Conservation (phyloP, 2,797 vertebrate genomes). For the Arctocebus calabarensis region DNA sequence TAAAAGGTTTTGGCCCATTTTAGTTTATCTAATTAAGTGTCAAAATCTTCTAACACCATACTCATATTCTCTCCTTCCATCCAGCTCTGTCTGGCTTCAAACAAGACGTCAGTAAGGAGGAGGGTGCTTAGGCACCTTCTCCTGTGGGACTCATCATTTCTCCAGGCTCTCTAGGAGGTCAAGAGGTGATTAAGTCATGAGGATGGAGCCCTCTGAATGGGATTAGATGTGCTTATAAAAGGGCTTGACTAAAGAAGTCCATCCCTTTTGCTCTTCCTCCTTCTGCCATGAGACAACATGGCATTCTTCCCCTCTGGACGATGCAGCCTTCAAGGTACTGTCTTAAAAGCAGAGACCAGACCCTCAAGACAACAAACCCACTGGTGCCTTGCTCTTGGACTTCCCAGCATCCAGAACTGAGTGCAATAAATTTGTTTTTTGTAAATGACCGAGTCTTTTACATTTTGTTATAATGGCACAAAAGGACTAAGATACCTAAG, state of each 20-base stretch:
- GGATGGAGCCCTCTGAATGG: too few species aligned
- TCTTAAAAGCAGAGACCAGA: background rate
- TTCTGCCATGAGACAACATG: background rate
- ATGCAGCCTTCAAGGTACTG: fast-evolving
- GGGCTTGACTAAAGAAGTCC: background rate
- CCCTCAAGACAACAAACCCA: background rate
- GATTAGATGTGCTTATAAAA: background rate
- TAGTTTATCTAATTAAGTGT: background rate
- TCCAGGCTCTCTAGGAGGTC: background rate
- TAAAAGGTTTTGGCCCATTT: background rate
- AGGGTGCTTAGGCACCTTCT: background rate
- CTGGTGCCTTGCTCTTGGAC: background rate
- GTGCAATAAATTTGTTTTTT: background rate
- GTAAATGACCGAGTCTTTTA: background rate
- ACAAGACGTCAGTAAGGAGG: background rate
- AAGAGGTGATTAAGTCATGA: background rate
- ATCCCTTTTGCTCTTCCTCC: too few species aligned
- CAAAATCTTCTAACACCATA: background rate
- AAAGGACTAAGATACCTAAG: background rate
- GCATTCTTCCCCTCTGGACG: background rate
- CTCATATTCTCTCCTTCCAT: background rate
- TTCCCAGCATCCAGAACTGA: background rate
- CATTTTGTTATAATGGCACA: background rate
- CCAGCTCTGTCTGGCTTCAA: background rate
- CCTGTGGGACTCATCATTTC: background rate